Percentiles rank a stretch among this genome's conserved stretches.
Evolutionary conservation across 2,888 invertebrate genomes (phyloP).

Genomic region (Dioctria linearis): DNA sequence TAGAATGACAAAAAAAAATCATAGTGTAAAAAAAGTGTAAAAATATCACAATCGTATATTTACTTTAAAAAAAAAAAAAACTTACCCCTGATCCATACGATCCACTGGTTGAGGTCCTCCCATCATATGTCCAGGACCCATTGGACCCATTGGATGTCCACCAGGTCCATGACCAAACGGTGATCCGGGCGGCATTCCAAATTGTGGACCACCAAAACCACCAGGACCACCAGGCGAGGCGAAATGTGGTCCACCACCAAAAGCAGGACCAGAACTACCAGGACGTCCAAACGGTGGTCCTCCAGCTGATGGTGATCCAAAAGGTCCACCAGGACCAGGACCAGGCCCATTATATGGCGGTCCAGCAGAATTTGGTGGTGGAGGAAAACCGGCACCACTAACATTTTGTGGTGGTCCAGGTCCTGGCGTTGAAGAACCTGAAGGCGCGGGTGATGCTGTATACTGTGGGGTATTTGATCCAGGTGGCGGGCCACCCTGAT

Average conservation of each 20-base stretch:
- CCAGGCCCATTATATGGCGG: constrained; percentile 81
- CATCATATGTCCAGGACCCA: constrained; percentile 73
- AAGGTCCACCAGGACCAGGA: constrained; percentile 71
- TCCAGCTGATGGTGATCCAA: constrained; percentile 79
- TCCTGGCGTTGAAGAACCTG: constrained; percentile 86
- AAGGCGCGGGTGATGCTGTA: constrained; percentile 89
- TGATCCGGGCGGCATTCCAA: constrained; percentile 81
- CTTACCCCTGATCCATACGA: constrained; percentile 84
- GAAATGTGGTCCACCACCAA: constrained; percentile 71
- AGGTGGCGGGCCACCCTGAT: constrained; percentile 81
- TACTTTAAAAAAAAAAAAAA: constrained; percentile 59
- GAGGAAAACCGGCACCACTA: constrained; percentile 73
- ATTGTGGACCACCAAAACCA: constrained; percentile 78
- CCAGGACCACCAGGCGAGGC: constrained; percentile 73
- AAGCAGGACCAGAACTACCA: constrained; percentile 81
- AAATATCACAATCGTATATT: neutral
- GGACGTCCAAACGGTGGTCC: constrained; percentile 78
- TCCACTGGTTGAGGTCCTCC: constrained; percentile 85
- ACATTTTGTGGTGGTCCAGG: constrained; percentile 77
- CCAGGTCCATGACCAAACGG: constrained; percentile 81
- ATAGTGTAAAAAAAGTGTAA: too few relatives aligned
- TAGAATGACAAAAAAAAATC: too few relatives aligned
- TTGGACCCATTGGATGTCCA: constrained; percentile 72
- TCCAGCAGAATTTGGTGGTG: constrained; percentile 72
- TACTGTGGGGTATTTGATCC: constrained; percentile 87